These are phyloP conservation scores for Phortica magna DNA, from an alignment of 2,888 invertebrate species.

Conservation along the genomic window DNA sequence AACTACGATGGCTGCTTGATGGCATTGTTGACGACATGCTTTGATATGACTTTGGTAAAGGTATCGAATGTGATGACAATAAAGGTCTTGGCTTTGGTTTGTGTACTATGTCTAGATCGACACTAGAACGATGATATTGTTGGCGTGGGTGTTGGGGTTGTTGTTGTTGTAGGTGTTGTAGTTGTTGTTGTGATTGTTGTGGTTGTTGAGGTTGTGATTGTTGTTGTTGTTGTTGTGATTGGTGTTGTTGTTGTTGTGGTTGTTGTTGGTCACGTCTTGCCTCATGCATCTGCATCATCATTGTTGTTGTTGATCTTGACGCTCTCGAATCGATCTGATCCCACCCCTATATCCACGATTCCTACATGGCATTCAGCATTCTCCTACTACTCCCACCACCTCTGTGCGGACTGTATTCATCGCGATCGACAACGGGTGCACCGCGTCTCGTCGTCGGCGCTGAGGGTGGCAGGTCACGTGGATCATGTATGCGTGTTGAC, in stretches of 20 bases:
- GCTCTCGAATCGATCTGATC: conserved; percentile 78
- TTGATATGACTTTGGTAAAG: conserved; percentile 41
- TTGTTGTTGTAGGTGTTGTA: background rate
- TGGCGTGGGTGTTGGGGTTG: background rate
- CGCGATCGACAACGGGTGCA: conserved; percentile 76
- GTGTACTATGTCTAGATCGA: conserved; percentile 67
- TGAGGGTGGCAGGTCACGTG: conserved; percentile 71
- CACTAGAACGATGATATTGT: conserved; percentile 49
- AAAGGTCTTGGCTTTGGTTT: conserved; percentile 39
- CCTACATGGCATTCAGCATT: conserved; percentile 79
- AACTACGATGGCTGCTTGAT: conserved; percentile 19
- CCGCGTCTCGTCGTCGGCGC: conserved; percentile 70
- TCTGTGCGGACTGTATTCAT: conserved; percentile 79
- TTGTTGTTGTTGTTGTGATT: background rate
- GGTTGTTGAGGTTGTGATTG: background rate
- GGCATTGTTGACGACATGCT: conserved; percentile 2
- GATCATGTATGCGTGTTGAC: conserved; percentile 68
- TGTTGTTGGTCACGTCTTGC: conserved; percentile 4
- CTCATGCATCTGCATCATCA: background rate
- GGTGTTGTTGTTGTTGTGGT: background rate
- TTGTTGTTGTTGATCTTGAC: conserved; percentile 31
- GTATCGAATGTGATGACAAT: conserved; percentile 48
- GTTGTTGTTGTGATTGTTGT: background rate
- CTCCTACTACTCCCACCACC: conserved; percentile 79
- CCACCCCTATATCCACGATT: conserved; percentile 79